A percentile compares a stretch with the other conserved stretches of the same genome.
Conservation (phyloP, 2,888 invertebrate genomes). For the Drosophila putrida region DNA sequence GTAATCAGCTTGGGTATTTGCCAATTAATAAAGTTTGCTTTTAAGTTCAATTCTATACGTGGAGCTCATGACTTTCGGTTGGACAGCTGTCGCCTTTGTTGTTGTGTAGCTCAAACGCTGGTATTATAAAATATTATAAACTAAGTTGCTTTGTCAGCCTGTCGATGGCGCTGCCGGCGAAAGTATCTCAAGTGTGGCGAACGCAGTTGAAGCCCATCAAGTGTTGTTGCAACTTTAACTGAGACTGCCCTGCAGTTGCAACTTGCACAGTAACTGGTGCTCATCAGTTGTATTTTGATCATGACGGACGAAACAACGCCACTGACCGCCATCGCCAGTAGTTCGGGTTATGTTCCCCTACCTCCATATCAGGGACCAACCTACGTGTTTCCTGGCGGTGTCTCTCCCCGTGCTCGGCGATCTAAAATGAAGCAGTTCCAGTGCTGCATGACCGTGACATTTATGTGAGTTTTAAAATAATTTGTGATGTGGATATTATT, state of each 20-base stretch:
- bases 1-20: conserved; percentile 45
- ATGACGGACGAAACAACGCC: conserved; percentile 87
- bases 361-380: conserved; percentile 84
- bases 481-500: too few species aligned
- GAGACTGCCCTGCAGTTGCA: conserved; percentile 19
- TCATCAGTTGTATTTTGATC: conserved; percentile 62
- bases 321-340: conserved; percentile 80
- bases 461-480: conserved; percentile 88
- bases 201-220: conserved; percentile 67
- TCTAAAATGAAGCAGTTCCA: conserved; percentile 88
- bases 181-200: conserved; percentile 75
- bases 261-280: conserved; percentile 7
- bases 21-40: conserved; percentile 52
- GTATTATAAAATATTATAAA: conserved; percentile 76
- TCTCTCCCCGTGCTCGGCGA: conserved; percentile 85
- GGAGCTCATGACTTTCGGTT: conserved; percentile 14
- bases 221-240: conserved; percentile 56
- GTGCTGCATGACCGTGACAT: conserved; percentile 89
- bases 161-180: conserved; percentile 55
- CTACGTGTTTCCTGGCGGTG: conserved; percentile 86
- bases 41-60: conserved; percentile 24
- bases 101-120: conserved; percentile 43
- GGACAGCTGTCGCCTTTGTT: conserved; percentile 55
- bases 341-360: conserved; percentile 61
- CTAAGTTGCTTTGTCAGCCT: conserved; percentile 61